Evolutionary conservation across 2,797 vertebrate species (phyloP).

Genomic region (Linurgus olivaceus): DNA sequence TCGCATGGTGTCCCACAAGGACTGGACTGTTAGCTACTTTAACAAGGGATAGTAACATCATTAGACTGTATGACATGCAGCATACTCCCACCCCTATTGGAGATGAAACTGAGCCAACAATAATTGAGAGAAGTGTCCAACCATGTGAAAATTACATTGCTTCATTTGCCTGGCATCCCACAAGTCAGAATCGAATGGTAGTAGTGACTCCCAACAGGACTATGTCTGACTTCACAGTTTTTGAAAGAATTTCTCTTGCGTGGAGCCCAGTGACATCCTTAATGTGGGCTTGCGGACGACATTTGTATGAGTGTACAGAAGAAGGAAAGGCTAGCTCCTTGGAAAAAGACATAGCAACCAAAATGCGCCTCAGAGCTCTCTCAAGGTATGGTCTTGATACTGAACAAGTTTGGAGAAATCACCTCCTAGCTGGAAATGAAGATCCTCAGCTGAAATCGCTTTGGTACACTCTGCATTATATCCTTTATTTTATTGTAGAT

Average conservation of each 20-base stretch:
- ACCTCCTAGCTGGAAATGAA: slow-evolving; percentile 89
- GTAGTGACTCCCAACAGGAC: slow-evolving; percentile 91
- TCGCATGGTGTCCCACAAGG: slow-evolving; percentile 96
- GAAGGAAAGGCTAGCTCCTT: slow-evolving; percentile 78
- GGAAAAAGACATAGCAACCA: slow-evolving; percentile 93
- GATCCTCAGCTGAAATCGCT: slow-evolving; percentile 93
- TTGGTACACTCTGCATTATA: slow-evolving; percentile 97
- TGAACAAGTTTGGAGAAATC: slow-evolving; percentile 94
- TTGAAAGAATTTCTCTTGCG: slow-evolving; percentile 95
- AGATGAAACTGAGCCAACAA: slow-evolving; percentile 96
- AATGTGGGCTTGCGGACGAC: slow-evolving; percentile 96
- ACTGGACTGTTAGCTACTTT: slow-evolving; percentile 93
- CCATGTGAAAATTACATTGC: slow-evolving; percentile 91
- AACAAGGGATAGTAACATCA: slow-evolving; percentile 94
- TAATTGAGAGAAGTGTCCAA: slow-evolving; percentile 97
- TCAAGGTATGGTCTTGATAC: slow-evolving; percentile 96
- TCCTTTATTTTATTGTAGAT: slow-evolving; percentile 80
- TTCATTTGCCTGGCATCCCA: slow-evolving; percentile 97
- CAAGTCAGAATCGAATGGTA: slow-evolving; percentile 97
- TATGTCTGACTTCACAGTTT: slow-evolving; percentile 98
- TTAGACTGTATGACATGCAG: slow-evolving; percentile 98
- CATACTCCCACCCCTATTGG: slow-evolving; percentile 95
- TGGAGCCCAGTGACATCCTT: slow-evolving; percentile 95
- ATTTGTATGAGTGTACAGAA: slow-evolving; percentile 92
- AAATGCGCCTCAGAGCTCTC: slow-evolving; percentile 93